Evolutionary conservation across 2,797 vertebrate species (phyloP).

Genomic region (Coranthus polyacanthus): DNA sequence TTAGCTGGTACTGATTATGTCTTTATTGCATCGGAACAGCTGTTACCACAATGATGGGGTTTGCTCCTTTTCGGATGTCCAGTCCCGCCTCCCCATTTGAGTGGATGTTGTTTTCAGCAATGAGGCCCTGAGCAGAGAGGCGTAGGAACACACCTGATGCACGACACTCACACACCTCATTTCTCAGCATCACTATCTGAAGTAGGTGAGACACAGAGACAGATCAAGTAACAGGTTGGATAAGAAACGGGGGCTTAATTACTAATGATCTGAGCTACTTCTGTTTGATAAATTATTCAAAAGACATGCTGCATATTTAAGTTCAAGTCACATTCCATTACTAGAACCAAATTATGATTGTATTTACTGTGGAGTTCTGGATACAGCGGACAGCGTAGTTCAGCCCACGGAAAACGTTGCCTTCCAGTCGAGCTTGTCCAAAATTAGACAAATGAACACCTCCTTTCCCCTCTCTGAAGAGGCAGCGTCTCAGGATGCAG

Average conservation of each 20-base stretch:
- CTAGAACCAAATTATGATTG: not conserved
- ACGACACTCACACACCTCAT: slow-evolving; percentile 89
- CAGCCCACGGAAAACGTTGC: slow-evolving; percentile 89
- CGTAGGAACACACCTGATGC: slow-evolving; percentile 90
- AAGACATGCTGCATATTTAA: not conserved
- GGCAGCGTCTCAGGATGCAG: slow-evolving; percentile 89
- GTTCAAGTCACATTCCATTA: slow-evolving; percentile 4
- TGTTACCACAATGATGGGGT: slow-evolving; percentile 89
- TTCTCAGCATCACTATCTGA: slow-evolving; percentile 92
- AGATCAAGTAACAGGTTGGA: slow-evolving; percentile 34
- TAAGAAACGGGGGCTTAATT: slow-evolving; percentile 48
- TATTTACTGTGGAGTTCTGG: slow-evolving; percentile 90
- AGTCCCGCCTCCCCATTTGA: slow-evolving; percentile 90
- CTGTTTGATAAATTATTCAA: slow-evolving; percentile 20
- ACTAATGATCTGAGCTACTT: slow-evolving; percentile 46
- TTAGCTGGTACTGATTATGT: not conserved
- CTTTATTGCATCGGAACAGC: too few relatives aligned
- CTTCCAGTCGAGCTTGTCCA: slow-evolving; percentile 89
- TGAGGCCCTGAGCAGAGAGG: slow-evolving; percentile 89
- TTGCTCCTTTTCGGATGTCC: slow-evolving; percentile 91
- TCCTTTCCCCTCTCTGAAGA: slow-evolving; percentile 91
- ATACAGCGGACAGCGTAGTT: slow-evolving; percentile 90
- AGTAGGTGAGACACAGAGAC: slow-evolving; percentile 32
- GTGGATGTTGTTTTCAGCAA: slow-evolving; percentile 91
- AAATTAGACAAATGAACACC: slow-evolving; percentile 90